Evolutionary conservation across 2,797 vertebrate genomes (phyloP).

Genomic region (Ptychadena robeensis): DNA sequence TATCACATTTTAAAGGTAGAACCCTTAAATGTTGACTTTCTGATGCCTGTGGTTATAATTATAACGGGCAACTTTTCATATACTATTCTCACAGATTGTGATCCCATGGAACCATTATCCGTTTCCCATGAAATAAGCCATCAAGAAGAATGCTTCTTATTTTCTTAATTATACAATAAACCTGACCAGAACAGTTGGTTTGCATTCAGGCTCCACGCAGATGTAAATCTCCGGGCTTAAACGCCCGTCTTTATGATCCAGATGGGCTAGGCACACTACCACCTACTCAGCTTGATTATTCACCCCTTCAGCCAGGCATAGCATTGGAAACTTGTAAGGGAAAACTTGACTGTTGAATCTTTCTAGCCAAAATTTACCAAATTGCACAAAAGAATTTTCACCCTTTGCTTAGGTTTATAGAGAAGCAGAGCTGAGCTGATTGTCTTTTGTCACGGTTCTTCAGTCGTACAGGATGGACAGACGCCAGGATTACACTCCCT

Average conservation of each 20-base stretch:
- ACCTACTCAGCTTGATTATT: constrained; percentile 24
- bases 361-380: constrained; percentile 24
- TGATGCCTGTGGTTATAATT: not conserved
- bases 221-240: constrained; percentile 10
- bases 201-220: constrained; percentile 26
- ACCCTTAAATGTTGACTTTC: not conserved
- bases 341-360: constrained; percentile 16
- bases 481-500: constrained; percentile 13
- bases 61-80: not conserved
- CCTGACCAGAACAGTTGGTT: constrained; percentile 14
- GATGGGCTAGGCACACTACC: constrained; percentile 29
- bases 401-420: constrained; percentile 19
- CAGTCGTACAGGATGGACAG: not conserved
- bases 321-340: constrained; percentile 8
- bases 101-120: not conserved
- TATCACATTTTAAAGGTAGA: not conserved
- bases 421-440: constrained; percentile 4
- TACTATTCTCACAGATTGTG: not conserved
- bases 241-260: constrained; percentile 38
- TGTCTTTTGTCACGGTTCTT: constrained; percentile 36
- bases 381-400: constrained; percentile 18
- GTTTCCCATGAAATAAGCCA: not conserved
- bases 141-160: constrained; percentile 30
- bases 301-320: constrained; percentile 13
- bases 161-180: constrained; percentile 12